Percentiles rank a stretch among this genome's conserved stretches.
Conservation (phyloP, 2,113 vertebrate species). For the Myanophis thanlyinensis region DNA sequence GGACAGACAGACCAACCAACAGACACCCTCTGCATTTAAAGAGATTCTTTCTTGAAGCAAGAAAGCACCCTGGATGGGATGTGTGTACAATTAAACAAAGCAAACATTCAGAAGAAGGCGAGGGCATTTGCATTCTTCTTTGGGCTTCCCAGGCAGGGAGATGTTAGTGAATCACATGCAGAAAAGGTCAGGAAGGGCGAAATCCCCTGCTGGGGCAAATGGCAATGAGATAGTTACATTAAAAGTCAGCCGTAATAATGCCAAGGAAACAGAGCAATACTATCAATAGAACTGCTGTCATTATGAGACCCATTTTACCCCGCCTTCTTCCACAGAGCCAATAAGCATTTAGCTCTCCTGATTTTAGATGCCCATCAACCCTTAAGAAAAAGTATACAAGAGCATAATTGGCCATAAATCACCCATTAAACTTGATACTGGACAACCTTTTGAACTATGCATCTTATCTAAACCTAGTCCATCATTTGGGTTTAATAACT, state of each 20-base stretch:
- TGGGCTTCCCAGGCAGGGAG: background rate
- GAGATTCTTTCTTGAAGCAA: slow-evolving; percentile 31
- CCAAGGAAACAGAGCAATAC: slow-evolving; percentile 43
- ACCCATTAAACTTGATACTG: background rate
- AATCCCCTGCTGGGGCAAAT: slow-evolving; percentile 25
- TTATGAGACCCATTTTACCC: background rate
- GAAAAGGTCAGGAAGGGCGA: slow-evolving; percentile 7
- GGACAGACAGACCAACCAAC: background rate
- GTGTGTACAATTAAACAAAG: slow-evolving; percentile 4
- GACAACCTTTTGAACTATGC: background rate
- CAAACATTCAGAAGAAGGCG: background rate
- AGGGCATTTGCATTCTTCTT: slow-evolving; percentile 1
- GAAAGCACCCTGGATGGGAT: slow-evolving; percentile 6
- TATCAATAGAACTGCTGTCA: slow-evolving; percentile 12
- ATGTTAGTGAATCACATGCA: background rate
- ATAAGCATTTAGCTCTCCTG: background rate
- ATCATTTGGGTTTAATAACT: background rate
- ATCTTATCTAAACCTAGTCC: background rate
- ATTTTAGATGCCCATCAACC: background rate
- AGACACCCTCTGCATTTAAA: slow-evolving; percentile 10
- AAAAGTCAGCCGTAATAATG: slow-evolving; percentile 34
- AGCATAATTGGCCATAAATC: background rate
- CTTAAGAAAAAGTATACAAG: background rate
- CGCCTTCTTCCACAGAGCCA: background rate
- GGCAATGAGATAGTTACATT: slow-evolving; percentile 13